Conservation (phyloP, 2,113 vertebrate genomes). For the Grammatotria lemairii region DNA sequence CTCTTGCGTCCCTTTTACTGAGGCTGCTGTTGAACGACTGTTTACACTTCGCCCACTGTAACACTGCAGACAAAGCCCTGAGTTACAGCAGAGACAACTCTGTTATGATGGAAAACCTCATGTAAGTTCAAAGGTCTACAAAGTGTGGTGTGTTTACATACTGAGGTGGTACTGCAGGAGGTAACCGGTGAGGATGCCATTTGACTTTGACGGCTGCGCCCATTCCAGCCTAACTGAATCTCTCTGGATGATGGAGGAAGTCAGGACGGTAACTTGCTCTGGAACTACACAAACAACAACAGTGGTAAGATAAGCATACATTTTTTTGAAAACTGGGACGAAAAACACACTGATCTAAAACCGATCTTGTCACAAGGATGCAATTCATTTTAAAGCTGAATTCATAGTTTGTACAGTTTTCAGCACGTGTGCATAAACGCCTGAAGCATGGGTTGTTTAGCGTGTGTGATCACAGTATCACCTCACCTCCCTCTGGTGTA, state of each 20-base stretch:
- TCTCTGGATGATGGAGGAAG: slow-evolving; percentile 75
- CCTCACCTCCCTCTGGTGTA: slow-evolving; percentile 93
- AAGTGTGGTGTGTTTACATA: slow-evolving; percentile 61
- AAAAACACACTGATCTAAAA: neutral
- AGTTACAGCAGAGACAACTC: neutral
- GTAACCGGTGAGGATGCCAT: slow-evolving; percentile 85
- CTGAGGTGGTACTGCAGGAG: slow-evolving; percentile 84
- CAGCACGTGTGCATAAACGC: rapidly evolving
- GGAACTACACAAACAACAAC: slow-evolving; percentile 75
- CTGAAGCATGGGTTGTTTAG: neutral
- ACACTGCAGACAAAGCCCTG: neutral
- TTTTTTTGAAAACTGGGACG: rapidly evolving
- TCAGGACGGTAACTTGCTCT: slow-evolving; percentile 78
- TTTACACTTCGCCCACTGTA: neutral
- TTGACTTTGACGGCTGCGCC: slow-evolving; percentile 79
- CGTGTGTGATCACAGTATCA: neutral
- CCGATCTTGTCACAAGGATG: neutral
- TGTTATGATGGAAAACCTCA: neutral
- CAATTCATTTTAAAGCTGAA: neutral
- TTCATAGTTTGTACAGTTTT: neutral
- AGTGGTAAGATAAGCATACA: neutral
- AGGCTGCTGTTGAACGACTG: neutral
- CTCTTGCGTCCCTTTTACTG: neutral
- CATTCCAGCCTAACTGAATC: slow-evolving; percentile 81
- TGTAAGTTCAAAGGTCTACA: neutral